Conservation (phyloP, 2,888 invertebrate species). For the Drosophila paramelanica region DNA sequence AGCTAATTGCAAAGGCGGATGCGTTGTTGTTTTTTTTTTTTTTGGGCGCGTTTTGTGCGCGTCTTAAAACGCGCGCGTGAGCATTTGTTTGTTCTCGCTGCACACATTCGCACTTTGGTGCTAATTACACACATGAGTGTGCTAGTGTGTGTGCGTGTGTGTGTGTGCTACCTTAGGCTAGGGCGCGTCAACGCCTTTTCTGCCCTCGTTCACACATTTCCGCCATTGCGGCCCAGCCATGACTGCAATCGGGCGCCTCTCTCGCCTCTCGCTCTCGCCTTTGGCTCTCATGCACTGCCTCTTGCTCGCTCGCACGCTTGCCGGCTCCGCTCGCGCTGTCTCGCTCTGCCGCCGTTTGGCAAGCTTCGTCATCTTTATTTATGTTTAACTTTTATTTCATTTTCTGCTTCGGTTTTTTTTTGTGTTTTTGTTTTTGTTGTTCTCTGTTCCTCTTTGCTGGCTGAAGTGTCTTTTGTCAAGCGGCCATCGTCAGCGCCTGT, state of each 20-base stretch:
- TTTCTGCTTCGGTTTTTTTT: constrained; percentile 24
- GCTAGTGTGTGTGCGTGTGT: constrained; percentile 1
- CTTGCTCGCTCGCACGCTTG: constrained; percentile 12
- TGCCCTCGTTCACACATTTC: constrained; percentile 78
- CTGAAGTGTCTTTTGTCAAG: constrained; percentile 76
- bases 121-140: constrained; percentile 57
- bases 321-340: constrained; percentile 5
- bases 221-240: constrained; percentile 82
- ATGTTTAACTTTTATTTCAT: constrained; percentile 60
- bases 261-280: constrained; percentile 24
- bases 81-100: constrained; percentile 1
- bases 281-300: not conserved
- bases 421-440: constrained; percentile 13
- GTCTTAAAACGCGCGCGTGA: constrained; percentile 53
- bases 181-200: constrained; percentile 54
- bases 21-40: constrained; percentile 19
- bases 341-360: constrained; percentile 23
- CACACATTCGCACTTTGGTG: constrained; percentile 39
- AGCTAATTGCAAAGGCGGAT: constrained; percentile 17
- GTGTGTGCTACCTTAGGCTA: constrained; percentile 26
- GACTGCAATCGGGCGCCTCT: constrained; percentile 54
- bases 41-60: constrained; percentile 45
- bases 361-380: constrained; percentile 81
- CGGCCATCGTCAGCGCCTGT: constrained; percentile 65
- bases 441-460: constrained; percentile 10